Percentiles rank a stretch among this genome's conserved stretches.
Evolutionary conservation across 1,140 invertebrate genomes (phyloP).

Genomic region (Sweltsa coloradensis): DNA sequence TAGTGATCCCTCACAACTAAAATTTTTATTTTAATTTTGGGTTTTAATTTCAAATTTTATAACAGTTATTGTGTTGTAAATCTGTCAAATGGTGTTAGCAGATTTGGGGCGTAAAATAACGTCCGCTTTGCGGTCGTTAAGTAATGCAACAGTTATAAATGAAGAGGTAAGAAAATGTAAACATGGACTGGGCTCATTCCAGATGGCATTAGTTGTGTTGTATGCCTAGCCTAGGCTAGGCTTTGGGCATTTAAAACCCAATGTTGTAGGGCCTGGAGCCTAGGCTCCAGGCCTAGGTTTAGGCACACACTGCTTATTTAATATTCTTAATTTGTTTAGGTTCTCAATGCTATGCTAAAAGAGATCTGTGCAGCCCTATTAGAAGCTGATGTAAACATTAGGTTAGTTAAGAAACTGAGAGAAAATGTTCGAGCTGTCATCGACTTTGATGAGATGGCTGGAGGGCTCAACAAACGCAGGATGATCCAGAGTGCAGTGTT

Average conservation of each 20-base stretch:
- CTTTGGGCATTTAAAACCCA: too few relatives aligned
- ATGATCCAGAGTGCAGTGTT: constrained; percentile 99
- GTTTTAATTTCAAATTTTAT: too few relatives aligned
- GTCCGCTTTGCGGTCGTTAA: constrained; percentile 89
- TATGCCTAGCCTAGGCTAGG: too few relatives aligned
- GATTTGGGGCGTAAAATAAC: constrained; percentile 99
- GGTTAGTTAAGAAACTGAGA: constrained; percentile 87
- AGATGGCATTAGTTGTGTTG: too few relatives aligned
- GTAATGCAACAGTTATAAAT: constrained; percentile 98
- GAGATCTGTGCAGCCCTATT: constrained; percentile 95
- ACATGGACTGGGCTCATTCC: too few relatives aligned
- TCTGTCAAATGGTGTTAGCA: constrained; percentile 99
- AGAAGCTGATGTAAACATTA: constrained; percentile 98
- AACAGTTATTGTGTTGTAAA: too few relatives aligned
- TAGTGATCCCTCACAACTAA: too few relatives aligned
- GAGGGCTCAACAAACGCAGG: constrained; percentile 92
- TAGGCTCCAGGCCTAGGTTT: too few relatives aligned
- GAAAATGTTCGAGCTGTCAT: constrained; percentile 98
- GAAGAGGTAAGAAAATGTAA: constrained; percentile 77
- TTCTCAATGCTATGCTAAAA: constrained; percentile 98
- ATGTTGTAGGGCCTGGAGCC: too few relatives aligned
- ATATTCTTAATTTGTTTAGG: constrained; percentile 39
- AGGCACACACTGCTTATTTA: too few relatives aligned
- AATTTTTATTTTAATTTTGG: too few relatives aligned
- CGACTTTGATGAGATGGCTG: constrained; percentile 99